These are phyloP conservation scores for Spinus olivaceus DNA, from an alignment of 2,797 vertebrate species.

Conservation along the genomic window DNA sequence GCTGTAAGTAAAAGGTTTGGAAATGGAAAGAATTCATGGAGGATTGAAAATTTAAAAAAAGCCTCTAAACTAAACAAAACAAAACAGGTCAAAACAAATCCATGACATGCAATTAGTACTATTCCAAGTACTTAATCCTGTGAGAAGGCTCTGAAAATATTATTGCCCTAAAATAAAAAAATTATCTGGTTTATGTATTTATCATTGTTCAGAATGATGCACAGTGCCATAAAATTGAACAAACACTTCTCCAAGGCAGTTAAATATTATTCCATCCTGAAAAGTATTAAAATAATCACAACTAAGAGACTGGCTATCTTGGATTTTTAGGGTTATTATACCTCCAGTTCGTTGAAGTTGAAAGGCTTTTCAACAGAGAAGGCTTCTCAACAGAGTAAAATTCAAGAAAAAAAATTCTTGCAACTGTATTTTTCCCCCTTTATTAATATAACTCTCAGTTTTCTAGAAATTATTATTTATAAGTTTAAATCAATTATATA, in stretches of 20 bases:
- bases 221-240: background rate
- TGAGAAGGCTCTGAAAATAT: background rate
- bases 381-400: background rate
- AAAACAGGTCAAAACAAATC: background rate
- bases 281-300: background rate
- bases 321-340: background rate
- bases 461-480: background rate
- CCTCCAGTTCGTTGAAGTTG: background rate
- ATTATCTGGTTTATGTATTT: background rate
- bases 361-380: background rate
- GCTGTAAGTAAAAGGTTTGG: background rate
- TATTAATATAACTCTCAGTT: background rate
- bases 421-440: background rate
- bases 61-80: background rate
- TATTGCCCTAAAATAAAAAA: background rate
- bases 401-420: background rate
- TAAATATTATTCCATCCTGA: background rate
- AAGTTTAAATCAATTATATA: background rate
- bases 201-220: background rate
- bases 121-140: background rate
- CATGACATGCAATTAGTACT: background rate
- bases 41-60: background rate
- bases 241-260: background rate
- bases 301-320: background rate
- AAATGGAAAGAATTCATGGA: background rate